These are phyloP conservation scores for Tribolium castaneum DNA, from an alignment of 1,140 invertebrate species.

Conservation along the genomic window DNA sequence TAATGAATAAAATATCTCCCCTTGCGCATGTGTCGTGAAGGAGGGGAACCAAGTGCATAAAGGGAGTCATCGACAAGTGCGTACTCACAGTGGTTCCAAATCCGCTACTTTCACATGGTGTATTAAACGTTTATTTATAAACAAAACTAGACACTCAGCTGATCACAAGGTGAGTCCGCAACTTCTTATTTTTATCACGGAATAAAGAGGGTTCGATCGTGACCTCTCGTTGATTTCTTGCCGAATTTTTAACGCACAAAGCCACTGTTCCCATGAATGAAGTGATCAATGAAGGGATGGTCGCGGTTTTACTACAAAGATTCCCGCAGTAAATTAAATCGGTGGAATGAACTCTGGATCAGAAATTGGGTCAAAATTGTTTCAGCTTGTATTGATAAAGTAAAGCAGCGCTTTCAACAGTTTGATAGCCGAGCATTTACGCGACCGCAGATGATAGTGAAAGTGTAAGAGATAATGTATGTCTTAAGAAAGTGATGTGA, in stretches of 20 bases:
- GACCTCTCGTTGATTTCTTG: too few species aligned
- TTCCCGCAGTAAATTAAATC: not conserved
- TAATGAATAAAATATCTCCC: constrained; percentile 21
- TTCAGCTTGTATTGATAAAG: too few species aligned
- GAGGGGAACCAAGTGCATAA: constrained; percentile 22
- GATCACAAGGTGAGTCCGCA: constrained; percentile 22
- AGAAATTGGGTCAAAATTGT: not conserved
- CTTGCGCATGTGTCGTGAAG: constrained; percentile 13
- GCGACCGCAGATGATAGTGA: too few species aligned
- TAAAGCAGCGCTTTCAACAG: too few species aligned
- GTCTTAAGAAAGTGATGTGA: too few species aligned
- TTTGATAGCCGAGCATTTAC: too few species aligned
- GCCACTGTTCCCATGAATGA: not conserved
- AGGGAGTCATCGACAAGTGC: constrained; percentile 14
- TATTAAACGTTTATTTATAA: constrained; percentile 32
- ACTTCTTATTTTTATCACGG: not conserved
- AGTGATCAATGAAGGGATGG: not conserved
- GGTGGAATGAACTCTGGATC: not conserved
- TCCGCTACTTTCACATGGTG: constrained; percentile 26
- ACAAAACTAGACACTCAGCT: constrained; percentile 7
- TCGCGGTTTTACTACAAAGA: not conserved
- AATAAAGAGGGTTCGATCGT: not conserved
- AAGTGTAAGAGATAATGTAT: too few species aligned
- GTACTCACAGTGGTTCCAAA: constrained; percentile 10
- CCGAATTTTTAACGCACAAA: not conserved